Conservation (phyloP, 1,140 invertebrate genomes). For the Drosophila grimshawi region DNA sequence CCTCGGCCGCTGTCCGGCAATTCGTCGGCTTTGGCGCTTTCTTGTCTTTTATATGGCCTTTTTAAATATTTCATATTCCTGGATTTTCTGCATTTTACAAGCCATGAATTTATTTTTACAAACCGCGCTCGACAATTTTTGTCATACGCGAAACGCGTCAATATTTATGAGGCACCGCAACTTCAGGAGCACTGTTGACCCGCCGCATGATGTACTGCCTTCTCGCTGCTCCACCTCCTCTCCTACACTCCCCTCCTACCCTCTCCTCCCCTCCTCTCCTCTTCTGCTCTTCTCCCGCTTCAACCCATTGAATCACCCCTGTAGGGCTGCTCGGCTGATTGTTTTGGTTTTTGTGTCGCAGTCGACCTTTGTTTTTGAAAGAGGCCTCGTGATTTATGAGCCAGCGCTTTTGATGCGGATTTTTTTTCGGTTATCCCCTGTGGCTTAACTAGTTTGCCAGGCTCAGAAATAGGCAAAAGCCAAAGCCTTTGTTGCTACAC, state of each 20-base stretch:
- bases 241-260: neutral
- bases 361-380: constrained; percentile 48
- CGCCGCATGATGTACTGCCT: constrained; percentile 7
- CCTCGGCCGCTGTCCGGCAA: constrained; percentile 36
- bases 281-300: neutral
- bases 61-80: constrained; percentile 74
- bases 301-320: too few species aligned
- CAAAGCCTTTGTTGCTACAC: constrained; percentile 29
- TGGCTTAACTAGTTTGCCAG: constrained; percentile 55
- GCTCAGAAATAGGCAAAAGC: neutral
- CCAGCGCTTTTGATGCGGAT: constrained; percentile 50
- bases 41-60: constrained; percentile 69
- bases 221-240: neutral
- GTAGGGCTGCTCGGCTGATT: neutral
- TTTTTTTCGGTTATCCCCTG: constrained; percentile 40
- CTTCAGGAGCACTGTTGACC: constrained; percentile 12
- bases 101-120: constrained; percentile 82
- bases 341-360: constrained; percentile 14
- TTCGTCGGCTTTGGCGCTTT: constrained; percentile 18
- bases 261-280: neutral
- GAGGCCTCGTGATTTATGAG: constrained; percentile 50
- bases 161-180: constrained; percentile 66
- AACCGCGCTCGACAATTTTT: constrained; percentile 77
- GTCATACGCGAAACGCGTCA: constrained; percentile 59
- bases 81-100: constrained; percentile 81